A percentile compares a stretch with the other conserved stretches of the same genome.
Evolutionary conservation across 2,888 invertebrate genomes (phyloP).

Genomic region (Eupithecia dodoneata): DNA sequence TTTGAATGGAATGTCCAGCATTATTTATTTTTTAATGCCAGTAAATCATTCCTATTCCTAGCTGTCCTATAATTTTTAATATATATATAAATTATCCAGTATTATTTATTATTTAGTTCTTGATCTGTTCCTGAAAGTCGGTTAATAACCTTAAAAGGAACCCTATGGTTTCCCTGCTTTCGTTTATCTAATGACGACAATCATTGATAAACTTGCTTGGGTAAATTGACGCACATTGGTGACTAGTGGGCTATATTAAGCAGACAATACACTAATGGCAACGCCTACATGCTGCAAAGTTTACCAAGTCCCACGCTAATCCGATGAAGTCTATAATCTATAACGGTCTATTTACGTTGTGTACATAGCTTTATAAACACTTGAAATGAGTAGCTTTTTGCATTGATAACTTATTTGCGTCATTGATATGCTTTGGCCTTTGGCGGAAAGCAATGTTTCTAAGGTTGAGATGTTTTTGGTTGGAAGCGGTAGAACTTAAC

Average conservation of each 20-base stretch:
- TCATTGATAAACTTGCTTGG: constrained; percentile 63
- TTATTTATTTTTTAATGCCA: too few relatives aligned
- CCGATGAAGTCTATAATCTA: constrained; percentile 44
- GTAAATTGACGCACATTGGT: constrained; percentile 77
- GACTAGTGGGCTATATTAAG: constrained; percentile 48
- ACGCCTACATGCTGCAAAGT: constrained; percentile 63
- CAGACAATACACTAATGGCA: constrained; percentile 51
- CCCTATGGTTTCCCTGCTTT: not conserved
- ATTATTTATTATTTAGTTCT: too few relatives aligned
- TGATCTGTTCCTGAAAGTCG: too few relatives aligned
- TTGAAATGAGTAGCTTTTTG: constrained; percentile 38
- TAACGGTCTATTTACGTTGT: constrained; percentile 38
- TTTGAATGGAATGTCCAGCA: too few relatives aligned
- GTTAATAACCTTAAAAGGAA: too few relatives aligned
- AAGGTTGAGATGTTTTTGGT: too few relatives aligned
- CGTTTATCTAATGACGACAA: constrained; percentile 64
- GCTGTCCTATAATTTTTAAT: too few relatives aligned
- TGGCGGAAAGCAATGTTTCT: not conserved
- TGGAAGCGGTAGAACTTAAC: too few relatives aligned
- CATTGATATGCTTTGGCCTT: constrained; percentile 29
- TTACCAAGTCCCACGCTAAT: constrained; percentile 12
- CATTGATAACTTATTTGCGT: constrained; percentile 40
- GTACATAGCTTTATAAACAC: constrained; percentile 37
- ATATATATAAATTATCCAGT: too few relatives aligned
- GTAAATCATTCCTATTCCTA: too few relatives aligned